Evolutionary conservation across 2,888 invertebrate genomes (phyloP).

Genomic region (Ophion slaviceki): DNA sequence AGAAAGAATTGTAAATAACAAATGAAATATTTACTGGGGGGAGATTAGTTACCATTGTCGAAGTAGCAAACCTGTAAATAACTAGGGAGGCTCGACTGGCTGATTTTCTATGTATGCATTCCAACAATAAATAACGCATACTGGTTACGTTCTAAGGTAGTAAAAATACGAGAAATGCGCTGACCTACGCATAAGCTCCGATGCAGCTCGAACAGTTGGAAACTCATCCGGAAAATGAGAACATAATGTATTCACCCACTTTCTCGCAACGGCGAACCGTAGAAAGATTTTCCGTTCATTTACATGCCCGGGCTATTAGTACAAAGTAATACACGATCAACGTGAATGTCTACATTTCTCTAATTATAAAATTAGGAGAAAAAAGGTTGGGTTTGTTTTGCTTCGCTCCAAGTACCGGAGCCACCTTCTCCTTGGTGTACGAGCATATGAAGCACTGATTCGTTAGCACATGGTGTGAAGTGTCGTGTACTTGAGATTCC

Average conservation of each 20-base stretch:
- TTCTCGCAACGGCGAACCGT: neutral
- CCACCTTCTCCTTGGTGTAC: constrained; percentile 24
- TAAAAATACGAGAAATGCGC: constrained; percentile 2
- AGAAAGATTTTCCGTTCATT: constrained; percentile 31
- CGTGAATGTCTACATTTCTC: constrained; percentile 29
- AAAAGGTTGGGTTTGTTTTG: constrained; percentile 23
- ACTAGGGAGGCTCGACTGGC: neutral
- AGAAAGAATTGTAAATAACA: too few species aligned
- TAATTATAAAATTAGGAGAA: constrained; percentile 43
- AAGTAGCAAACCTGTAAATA: too few species aligned
- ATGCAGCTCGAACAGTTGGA: constrained; percentile 5
- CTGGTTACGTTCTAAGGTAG: neutral
- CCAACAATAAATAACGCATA: neutral
- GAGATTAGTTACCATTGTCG: neutral
- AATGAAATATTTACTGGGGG: too few species aligned
- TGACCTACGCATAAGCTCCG: constrained; percentile 15
- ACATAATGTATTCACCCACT: constrained; percentile 26
- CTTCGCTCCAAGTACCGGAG: neutral
- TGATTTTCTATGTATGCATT: neutral
- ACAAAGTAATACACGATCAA: constrained; percentile 16
- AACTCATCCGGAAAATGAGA: constrained; percentile 30
- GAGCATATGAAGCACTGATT: constrained; percentile 48
- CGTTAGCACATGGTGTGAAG: constrained; percentile 53
- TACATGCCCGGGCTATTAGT: neutral
- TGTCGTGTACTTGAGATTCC: constrained; percentile 37